These are phyloP conservation scores for Hypotaenidia okinawae DNA, from an alignment of 2,797 vertebrate genomes.

Conservation along the genomic window DNA sequence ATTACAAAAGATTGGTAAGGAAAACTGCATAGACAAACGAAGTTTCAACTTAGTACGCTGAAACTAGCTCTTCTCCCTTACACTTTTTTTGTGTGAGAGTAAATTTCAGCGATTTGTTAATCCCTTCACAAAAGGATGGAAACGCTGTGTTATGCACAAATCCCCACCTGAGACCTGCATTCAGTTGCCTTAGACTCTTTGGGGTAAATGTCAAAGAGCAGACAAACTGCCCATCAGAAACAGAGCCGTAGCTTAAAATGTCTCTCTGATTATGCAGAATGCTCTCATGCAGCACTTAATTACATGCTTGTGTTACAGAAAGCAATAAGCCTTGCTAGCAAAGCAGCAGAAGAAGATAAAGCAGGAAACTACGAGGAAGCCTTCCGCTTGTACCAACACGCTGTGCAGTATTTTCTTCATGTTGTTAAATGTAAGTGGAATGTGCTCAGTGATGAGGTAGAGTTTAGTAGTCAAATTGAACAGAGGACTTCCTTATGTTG, in stretches of 20 bases:
- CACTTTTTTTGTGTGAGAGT: background rate
- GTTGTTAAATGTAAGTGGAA: conserved; percentile 91
- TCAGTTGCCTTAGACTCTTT: background rate
- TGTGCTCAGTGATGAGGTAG: background rate
- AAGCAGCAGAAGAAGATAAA: conserved; percentile 93
- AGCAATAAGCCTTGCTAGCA: conserved; percentile 92
- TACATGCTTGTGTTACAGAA: conserved; percentile 82
- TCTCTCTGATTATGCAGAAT: background rate
- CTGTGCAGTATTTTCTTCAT: conserved; percentile 95
- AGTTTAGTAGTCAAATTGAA: background rate
- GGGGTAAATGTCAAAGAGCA: background rate
- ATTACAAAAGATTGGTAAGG: background rate
- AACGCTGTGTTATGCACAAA: background rate
- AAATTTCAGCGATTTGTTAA: background rate
- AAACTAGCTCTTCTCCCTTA: background rate
- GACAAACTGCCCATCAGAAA: background rate
- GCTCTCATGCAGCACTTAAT: background rate
- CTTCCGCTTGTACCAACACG: conserved; percentile 89
- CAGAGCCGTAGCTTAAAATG: background rate
- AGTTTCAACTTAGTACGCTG: background rate
- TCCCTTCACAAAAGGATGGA: background rate
- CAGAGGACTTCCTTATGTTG: background rate
- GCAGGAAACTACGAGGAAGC: conserved; percentile 93
- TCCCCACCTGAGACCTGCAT: background rate
- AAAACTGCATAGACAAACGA: background rate